Percentiles rank a stretch among this genome's conserved stretches.
Evolutionary conservation across 1,140 invertebrate genomes (phyloP).

Genomic region (Drosophila nigromelanica): DNA sequence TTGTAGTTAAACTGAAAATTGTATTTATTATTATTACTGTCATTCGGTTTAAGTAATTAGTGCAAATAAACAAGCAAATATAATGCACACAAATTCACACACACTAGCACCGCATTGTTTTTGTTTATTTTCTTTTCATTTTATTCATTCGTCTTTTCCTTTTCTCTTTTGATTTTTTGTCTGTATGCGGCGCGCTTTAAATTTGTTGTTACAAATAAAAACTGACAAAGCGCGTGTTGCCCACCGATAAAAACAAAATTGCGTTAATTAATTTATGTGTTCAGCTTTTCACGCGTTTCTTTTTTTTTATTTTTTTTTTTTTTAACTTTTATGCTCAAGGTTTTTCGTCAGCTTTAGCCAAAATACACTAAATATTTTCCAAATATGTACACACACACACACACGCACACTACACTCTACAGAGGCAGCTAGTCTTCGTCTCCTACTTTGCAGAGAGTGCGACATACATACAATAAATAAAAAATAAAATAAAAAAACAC

Average conservation of each 20-base stretch:
- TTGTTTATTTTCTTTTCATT: slow-evolving; percentile 52
- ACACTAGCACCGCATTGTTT: slow-evolving; percentile 24
- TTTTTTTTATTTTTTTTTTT: too few species aligned
- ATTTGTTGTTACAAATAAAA: slow-evolving; percentile 29
- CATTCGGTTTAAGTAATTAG: slow-evolving; percentile 4
- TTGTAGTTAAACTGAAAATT: slow-evolving; percentile 26
- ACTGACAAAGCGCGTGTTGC: slow-evolving; percentile 41
- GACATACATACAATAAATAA: slow-evolving; percentile 19
- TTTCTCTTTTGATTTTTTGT: slow-evolving; percentile 18
- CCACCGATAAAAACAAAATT: slow-evolving; percentile 29
- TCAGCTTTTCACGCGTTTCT: slow-evolving; percentile 60
- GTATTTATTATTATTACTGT: slow-evolving; percentile 16
- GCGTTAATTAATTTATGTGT: slow-evolving; percentile 35
- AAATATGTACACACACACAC: slow-evolving; percentile 42
- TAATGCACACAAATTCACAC: slow-evolving; percentile 1
- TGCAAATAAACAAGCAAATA: slow-evolving; percentile 31
- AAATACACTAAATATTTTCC: slow-evolving; percentile 58
- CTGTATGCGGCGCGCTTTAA: slow-evolving; percentile 44
- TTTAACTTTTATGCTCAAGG: slow-evolving; percentile 47
- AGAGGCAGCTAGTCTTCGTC: slow-evolving; percentile 50
- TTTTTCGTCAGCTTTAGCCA: slow-evolving; percentile 61
- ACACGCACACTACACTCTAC: slow-evolving; percentile 46
- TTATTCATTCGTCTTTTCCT: slow-evolving; percentile 29
- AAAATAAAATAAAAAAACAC: slow-evolving; percentile 25
- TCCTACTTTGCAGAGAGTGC: slow-evolving; percentile 39